Base-by-base conservation (phyloP, 2,888 invertebrate genomes). In the Scaptomyza reducta region DNA sequence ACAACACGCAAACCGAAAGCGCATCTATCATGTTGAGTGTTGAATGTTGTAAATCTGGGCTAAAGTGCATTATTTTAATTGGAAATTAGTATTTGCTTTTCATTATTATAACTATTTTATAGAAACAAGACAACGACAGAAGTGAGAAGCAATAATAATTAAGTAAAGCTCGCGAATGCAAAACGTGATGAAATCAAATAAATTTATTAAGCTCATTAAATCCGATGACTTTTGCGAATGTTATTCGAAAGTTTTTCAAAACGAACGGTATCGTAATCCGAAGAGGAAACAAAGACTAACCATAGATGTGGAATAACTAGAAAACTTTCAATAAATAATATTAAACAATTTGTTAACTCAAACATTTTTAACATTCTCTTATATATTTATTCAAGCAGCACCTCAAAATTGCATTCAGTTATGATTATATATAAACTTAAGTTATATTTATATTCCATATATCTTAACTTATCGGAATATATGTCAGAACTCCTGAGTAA, bases 171-270 rank as follows among this genome's bases (percentile, higher is more conserved):
- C 2, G 16, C 14, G 35, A n/a, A 9, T 42, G 42, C 31, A 38
- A 55, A 68, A 60, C 68, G 59, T 73, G 68, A 72, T 68, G 62
- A 72, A 73, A 68, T 72, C 59, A 54, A 45, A 49, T 62, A 38
- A 58, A 62, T 71, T 60, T 56, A 60, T 44, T 60, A 38, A 45
- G 49, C 51, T 56, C 33, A 35, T 55, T 54, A 54, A 41, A 54
- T 7, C 9, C n/a, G 42, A 46, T 41, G 45, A 60, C 18, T 22
- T 41, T 47, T 33, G 61, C 47, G 14, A 38, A 56, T 35, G n/a
- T 29, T 49, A 14, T 58, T 35, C 18, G 41, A 62, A 57, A 61
- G 42, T 41, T 38, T 29, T 35, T 10, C 0, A 6, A 35, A 13
- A 25, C 31, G 16, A 9, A 33, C 16, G 7, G 31, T 14, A 33